Evolutionary conservation across 2,797 vertebrate species (phyloP).

Genomic region (Rhinogobio ventralis): DNA sequence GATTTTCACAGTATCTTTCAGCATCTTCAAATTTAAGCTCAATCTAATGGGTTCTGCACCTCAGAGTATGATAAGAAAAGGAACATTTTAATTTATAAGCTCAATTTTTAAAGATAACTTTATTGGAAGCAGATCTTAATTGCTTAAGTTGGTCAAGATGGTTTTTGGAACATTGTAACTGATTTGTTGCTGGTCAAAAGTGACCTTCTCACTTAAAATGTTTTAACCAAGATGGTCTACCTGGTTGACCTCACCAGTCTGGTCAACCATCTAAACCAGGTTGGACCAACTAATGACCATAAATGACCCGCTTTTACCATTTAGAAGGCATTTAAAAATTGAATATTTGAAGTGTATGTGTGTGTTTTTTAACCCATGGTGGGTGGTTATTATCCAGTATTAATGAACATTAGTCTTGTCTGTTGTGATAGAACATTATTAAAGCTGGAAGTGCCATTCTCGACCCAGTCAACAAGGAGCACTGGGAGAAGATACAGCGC

Average conservation of each 20-base stretch:
- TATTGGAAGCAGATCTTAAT: not conserved
- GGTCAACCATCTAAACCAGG: not conserved
- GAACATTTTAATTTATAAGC: not conserved
- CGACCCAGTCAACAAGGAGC: slow-evolving; percentile 77
- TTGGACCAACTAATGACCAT: not conserved
- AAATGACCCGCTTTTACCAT: not conserved
- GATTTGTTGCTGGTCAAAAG: not conserved
- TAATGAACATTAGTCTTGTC: not conserved
- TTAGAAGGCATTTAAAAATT: not conserved
- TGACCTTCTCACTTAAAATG: not conserved
- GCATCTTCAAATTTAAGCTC: not conserved
- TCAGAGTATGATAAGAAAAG: not conserved
- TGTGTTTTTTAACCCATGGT: too few relatives aligned
- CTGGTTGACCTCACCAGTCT: not conserved
- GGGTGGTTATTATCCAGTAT: not conserved
- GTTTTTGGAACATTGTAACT: not conserved
- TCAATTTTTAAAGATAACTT: not conserved
- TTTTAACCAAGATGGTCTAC: not conserved
- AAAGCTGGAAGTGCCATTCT: slow-evolving; percentile 80
- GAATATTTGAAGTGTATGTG: not conserved
- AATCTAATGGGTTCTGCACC: not conserved
- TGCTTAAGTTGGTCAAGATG: not conserved
- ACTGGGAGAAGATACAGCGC: slow-evolving; percentile 87
- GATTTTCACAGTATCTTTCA: not conserved
- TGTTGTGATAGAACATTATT: slow-evolving; percentile 79